A percentile compares a stretch with the other conserved stretches of the same genome.
Conservation (phyloP, 2,888 invertebrate species). For the Leucoptera coffeella region DNA sequence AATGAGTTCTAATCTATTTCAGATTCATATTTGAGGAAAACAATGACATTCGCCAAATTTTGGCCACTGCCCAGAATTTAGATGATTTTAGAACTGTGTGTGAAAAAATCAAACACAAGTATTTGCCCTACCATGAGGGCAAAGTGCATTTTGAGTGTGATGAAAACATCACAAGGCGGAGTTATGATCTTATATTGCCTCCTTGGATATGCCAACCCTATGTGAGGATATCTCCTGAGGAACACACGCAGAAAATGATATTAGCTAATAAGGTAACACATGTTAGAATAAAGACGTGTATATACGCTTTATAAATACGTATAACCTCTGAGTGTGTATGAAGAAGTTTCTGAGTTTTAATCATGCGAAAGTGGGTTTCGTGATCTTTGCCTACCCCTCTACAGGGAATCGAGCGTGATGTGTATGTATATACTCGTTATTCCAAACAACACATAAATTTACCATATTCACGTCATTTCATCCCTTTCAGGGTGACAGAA, state of each 20-base stretch:
- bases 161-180: constrained; percentile 32
- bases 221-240: constrained; percentile 74
- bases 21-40: constrained; percentile 74
- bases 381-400: too few species aligned
- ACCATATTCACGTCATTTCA: too few species aligned
- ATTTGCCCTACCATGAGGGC: constrained; percentile 67
- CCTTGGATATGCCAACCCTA: constrained; percentile 96
- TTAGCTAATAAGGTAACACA: constrained; percentile 56
- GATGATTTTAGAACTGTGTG: constrained; percentile 67
- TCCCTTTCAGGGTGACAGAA: too few species aligned
- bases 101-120: constrained; percentile 60
- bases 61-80: constrained; percentile 73
- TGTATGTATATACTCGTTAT: too few species aligned
- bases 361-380: too few species aligned
- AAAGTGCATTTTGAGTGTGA: constrained; percentile 37
- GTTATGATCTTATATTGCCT: constrained; percentile 64
- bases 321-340: too few species aligned
- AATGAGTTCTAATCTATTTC: too few species aligned
- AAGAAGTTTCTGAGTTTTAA: too few species aligned
- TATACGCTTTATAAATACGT: too few species aligned
- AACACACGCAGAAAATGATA: constrained; percentile 67
- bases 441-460: too few species aligned
- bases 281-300: too few species aligned
- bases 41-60: constrained; percentile 61
- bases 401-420: too few species aligned